Evolutionary conservation across 2,888 invertebrate genomes (phyloP).

Genomic region (Geotrupes spiniger): DNA sequence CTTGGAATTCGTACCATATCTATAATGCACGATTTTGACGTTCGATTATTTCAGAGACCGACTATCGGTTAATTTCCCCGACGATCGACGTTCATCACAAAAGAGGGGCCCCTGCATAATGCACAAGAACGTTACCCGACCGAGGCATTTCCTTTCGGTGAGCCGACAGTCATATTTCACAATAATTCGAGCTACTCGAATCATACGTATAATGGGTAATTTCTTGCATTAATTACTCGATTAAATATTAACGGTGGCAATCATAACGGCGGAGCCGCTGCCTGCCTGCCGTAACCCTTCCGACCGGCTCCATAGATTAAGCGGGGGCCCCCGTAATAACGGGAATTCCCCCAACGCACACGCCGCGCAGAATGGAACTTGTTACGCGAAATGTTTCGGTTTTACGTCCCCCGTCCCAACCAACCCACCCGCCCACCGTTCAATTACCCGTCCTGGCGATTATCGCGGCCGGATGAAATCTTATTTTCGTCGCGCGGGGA

Average conservation of each 20-base stretch:
- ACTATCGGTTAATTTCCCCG: too few relatives aligned
- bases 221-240: conserved; percentile 55
- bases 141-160: conserved; percentile 15
- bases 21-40: too few relatives aligned
- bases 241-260: conserved; percentile 54
- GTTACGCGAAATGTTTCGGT: conserved; percentile 21
- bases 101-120: conserved; percentile 21
- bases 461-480: too few relatives aligned
- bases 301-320: conserved; percentile 51
- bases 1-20: too few relatives aligned
- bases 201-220: conserved; percentile 55
- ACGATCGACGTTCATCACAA: conserved; percentile 2
- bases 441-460: too few relatives aligned
- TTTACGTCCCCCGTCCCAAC: too few relatives aligned
- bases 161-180: conserved; percentile 49
- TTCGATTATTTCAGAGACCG: too few relatives aligned
- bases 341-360: conserved; percentile 46
- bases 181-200: conserved; percentile 52
- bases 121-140: conserved; percentile 18
- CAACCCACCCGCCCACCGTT: too few relatives aligned
- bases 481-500: conserved; percentile 3
- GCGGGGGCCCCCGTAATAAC: conserved; percentile 44
- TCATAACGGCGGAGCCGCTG: conserved; percentile 44
- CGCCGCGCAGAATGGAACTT: conserved; percentile 26
- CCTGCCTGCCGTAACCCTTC: conserved; percentile 48